phyloP scores from a whole-genome alignment of 2,113 vertebrate species.

The Sardina pilchardus region DNA sequence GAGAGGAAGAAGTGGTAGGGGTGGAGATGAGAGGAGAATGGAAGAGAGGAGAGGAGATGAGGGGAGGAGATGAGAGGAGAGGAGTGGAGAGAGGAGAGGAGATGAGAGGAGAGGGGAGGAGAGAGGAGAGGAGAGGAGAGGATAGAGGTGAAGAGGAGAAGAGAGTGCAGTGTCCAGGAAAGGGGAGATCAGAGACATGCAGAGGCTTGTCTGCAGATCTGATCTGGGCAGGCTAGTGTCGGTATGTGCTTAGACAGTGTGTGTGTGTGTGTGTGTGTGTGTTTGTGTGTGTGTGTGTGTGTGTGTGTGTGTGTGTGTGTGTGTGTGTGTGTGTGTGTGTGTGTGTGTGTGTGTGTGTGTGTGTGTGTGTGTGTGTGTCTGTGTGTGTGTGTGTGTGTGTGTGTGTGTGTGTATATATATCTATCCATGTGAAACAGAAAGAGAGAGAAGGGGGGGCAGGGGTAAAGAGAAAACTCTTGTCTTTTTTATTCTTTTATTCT shows the following conservation, averaged over 20 bases:
- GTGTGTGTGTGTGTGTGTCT: slow-evolving; percentile 21
- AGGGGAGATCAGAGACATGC: no score
- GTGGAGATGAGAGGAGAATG: neutral
- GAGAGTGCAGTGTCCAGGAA: neutral
- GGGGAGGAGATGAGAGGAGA: neutral
- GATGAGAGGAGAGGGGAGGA: no score
- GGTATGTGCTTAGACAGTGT: neutral
- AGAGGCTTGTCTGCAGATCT: neutral
- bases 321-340: slow-evolving; percentile 10
- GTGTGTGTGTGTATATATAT: slow-evolving; percentile 26
- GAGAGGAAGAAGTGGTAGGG: no score
- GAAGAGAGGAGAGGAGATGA: neutral
- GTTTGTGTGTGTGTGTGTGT: neutral
- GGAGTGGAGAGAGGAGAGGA: no score
- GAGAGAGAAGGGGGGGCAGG: neutral
- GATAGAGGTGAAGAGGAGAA: neutral
- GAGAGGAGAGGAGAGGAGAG: no score
- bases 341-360: neutral
- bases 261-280: slow-evolving; percentile 6
- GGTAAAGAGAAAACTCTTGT: neutral
- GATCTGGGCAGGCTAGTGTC: neutral
- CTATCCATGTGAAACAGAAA: neutral
- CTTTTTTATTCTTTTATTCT: neutral
- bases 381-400: slow-evolving; percentile 23
- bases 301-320: slow-evolving; percentile 14